Percentiles rank a stretch among this genome's conserved stretches.
Evolutionary conservation across 2,888 invertebrate species (phyloP).

Genomic region (Eupelmus urozonus): DNA sequence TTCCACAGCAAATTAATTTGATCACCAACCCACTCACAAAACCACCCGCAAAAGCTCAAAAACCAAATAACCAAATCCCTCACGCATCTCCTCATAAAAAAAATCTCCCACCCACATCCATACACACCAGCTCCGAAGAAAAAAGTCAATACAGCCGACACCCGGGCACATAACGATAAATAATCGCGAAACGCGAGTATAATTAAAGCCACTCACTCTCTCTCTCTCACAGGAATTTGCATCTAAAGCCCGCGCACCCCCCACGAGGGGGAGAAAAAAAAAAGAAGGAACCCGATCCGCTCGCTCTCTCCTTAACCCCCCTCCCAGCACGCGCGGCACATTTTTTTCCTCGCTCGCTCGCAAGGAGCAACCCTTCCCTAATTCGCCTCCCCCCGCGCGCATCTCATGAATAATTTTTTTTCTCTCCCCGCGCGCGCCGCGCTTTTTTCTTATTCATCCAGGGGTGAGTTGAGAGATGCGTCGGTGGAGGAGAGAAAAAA

Average conservation of each 20-base stretch:
- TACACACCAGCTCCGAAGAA: too few species aligned
- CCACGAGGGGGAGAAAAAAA: neutral
- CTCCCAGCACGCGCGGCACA: slow-evolving; percentile 9
- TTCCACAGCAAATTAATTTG: too few species aligned
- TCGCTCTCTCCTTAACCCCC: neutral
- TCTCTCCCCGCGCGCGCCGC: neutral
- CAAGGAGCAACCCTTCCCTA: slow-evolving; percentile 41
- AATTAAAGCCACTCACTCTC: too few species aligned
- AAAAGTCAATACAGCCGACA: too few species aligned
- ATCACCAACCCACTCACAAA: too few species aligned
- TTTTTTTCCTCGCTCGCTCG: slow-evolving; percentile 23
- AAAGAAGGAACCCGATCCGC: neutral
- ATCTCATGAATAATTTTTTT: slow-evolving; percentile 59
- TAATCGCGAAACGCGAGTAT: too few species aligned
- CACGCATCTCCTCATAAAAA: too few species aligned
- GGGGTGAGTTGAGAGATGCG: neutral
- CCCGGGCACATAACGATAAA: too few species aligned
- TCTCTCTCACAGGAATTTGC: neutral
- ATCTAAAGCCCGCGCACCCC: neutral
- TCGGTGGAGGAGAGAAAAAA: slow-evolving; percentile 23
- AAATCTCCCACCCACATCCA: too few species aligned
- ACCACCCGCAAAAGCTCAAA: too few species aligned
- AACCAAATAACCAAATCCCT: too few species aligned
- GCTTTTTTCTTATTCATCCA: slow-evolving; percentile 34
- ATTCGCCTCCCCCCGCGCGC: slow-evolving; percentile 35